Evolutionary conservation across 2,797 vertebrate species (phyloP).

Genomic region (Phoxinus dragarum): DNA sequence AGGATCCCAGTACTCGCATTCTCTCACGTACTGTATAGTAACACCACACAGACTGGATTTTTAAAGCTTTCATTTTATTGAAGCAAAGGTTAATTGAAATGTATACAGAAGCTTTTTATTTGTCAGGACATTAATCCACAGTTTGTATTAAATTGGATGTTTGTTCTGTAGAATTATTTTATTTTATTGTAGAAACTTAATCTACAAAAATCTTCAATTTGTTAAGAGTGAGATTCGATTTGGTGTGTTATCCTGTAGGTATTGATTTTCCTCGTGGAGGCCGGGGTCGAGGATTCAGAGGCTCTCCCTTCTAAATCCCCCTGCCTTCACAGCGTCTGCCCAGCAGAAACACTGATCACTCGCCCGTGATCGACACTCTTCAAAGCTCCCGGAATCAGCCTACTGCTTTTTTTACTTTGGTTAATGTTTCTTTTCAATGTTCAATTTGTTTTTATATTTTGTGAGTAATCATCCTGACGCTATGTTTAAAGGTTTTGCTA

Average conservation of each 20-base stretch:
- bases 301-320: slow-evolving; percentile 40
- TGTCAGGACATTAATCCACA: neutral
- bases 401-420: slow-evolving; percentile 27
- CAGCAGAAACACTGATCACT: slow-evolving; percentile 10
- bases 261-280: slow-evolving; percentile 46
- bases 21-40: neutral
- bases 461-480: slow-evolving; percentile 46
- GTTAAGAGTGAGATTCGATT: neutral
- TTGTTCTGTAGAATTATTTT: neutral
- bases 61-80: slow-evolving; percentile 42
- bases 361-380: neutral
- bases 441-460: slow-evolving; percentile 52
- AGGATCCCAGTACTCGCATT: neutral
- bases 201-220: neutral
- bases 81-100: slow-evolving; percentile 40
- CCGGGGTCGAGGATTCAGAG: slow-evolving; percentile 53
- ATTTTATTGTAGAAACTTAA: neutral
- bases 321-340: neutral
- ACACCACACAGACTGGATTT: slow-evolving; percentile 11
- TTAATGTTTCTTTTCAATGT: slow-evolving; percentile 5
- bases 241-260: slow-evolving; percentile 24
- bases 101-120: slow-evolving; percentile 37
- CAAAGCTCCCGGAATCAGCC: neutral
- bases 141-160: neutral
- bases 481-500: slow-evolving; percentile 53